These are phyloP conservation scores for Plestiodon gilberti DNA, from an alignment of 2,113 vertebrate genomes.

Conservation along the genomic window DNA sequence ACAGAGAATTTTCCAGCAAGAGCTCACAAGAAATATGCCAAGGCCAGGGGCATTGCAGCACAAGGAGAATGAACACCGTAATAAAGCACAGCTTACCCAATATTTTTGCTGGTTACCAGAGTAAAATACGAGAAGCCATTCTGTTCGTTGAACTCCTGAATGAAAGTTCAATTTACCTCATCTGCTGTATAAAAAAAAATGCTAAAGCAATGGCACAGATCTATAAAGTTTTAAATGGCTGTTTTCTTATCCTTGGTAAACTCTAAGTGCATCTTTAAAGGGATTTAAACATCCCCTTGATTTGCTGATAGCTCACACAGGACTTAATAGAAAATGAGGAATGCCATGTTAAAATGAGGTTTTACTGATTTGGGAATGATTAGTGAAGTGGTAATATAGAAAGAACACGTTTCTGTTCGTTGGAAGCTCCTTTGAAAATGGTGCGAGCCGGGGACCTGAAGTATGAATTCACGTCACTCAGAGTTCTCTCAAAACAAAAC, in stretches of 20 bases:
- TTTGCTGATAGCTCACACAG: background rate
- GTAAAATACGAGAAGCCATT: slow-evolving; percentile 65
- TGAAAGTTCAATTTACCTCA: slow-evolving; percentile 59
- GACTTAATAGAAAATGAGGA: slow-evolving; percentile 2
- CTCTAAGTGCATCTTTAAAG: slow-evolving; percentile 41
- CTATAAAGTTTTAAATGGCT: slow-evolving; percentile 26
- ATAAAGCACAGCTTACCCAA: slow-evolving; percentile 65
- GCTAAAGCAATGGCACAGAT: slow-evolving; percentile 22
- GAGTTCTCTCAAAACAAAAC: background rate
- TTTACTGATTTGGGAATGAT: background rate
- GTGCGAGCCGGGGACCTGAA: background rate
- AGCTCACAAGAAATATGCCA: slow-evolving; percentile 68
- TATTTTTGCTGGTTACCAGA: slow-evolving; percentile 58
- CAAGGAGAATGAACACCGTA: slow-evolving; percentile 65
- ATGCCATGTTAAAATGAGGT: background rate
- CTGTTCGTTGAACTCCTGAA: slow-evolving; percentile 51
- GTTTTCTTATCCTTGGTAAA: slow-evolving; percentile 31
- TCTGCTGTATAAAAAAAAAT: slow-evolving; percentile 48
- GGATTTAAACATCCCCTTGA: background rate
- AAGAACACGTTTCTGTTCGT: background rate
- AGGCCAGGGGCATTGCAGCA: slow-evolving; percentile 61
- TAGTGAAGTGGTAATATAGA: background rate
- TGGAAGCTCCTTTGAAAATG: background rate
- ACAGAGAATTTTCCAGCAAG: slow-evolving; percentile 56
- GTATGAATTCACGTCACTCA: background rate